These are phyloP conservation scores for Muntiacus reevesi DNA, from an alignment of 2,113 vertebrate genomes.

Conservation along the genomic window DNA sequence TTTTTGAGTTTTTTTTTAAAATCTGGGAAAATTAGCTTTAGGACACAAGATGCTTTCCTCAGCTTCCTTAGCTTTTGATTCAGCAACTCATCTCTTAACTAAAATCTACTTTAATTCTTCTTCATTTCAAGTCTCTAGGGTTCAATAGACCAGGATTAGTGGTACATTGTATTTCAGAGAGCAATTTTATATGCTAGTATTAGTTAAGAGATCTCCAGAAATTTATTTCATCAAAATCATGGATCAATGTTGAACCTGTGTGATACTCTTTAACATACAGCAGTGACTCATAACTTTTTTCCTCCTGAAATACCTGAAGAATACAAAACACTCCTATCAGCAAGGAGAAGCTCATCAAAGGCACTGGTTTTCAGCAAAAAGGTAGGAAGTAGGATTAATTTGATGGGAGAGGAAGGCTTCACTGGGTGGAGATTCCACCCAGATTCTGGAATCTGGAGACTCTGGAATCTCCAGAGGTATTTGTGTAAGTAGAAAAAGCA, in stretches of 20 bases:
- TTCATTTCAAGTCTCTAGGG: background rate
- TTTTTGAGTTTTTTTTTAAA: background rate
- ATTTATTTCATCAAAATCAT: constrained; percentile 4
- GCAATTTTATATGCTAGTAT: background rate
- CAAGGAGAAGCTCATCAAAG: background rate
- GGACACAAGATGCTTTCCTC: background rate
- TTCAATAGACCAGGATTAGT: background rate
- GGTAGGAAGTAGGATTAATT: background rate
- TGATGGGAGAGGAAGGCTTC: background rate
- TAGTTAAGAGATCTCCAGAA: background rate
- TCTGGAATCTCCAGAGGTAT: background rate
- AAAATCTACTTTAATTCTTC: constrained; percentile 18
- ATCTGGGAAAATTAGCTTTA: background rate
- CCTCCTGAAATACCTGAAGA: background rate
- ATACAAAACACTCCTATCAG: background rate
- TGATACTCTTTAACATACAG: background rate
- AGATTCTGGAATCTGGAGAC: background rate
- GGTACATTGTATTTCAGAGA: background rate
- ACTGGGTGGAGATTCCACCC: background rate
- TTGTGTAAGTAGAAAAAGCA: background rate
- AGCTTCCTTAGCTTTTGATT: background rate
- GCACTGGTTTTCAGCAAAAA: background rate
- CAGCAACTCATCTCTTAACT: background rate
- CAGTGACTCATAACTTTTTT: background rate
- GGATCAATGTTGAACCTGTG: background rate